phyloP scores from a whole-genome alignment of 2,113 vertebrate species.

The Podilymbus podiceps region DNA sequence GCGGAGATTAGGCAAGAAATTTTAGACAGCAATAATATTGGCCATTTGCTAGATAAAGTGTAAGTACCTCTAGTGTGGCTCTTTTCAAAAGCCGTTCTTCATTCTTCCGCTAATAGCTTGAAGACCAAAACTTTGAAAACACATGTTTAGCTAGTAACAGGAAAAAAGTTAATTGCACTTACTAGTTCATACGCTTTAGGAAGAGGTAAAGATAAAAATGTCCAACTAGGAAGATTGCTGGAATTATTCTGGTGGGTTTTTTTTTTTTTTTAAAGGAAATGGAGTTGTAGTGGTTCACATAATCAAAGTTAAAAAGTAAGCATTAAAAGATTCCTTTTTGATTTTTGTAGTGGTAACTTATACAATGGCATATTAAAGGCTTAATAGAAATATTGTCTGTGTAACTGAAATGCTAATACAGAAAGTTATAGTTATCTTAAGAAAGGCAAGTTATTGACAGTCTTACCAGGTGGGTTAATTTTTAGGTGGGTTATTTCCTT shows the following conservation, averaged over 20 bases:
- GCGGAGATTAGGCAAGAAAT: background rate
- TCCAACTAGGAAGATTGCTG: background rate
- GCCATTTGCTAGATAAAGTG: background rate
- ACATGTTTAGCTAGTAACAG: background rate
- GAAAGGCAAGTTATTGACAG: background rate
- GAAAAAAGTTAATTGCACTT: background rate
- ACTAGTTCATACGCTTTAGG: background rate
- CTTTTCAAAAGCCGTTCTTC: background rate
- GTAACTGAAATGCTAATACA: background rate
- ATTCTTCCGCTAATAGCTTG: background rate
- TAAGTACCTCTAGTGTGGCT: background rate
- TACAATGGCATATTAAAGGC: background rate
- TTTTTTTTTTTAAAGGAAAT: background rate
- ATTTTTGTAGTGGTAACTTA: background rate
- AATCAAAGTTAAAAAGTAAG: background rate
- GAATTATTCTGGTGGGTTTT: background rate
- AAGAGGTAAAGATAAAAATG: background rate
- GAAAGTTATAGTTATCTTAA: background rate
- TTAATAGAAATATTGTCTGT: background rate
- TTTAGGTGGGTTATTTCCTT: background rate
- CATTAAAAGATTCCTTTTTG: background rate
- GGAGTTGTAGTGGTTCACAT: fast-evolving
- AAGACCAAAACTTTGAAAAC: background rate
- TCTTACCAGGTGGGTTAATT: background rate
- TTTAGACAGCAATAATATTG: background rate